These are phyloP conservation scores for Epinephelus awoara DNA, from an alignment of 2,797 vertebrate species.

Conservation along the genomic window DNA sequence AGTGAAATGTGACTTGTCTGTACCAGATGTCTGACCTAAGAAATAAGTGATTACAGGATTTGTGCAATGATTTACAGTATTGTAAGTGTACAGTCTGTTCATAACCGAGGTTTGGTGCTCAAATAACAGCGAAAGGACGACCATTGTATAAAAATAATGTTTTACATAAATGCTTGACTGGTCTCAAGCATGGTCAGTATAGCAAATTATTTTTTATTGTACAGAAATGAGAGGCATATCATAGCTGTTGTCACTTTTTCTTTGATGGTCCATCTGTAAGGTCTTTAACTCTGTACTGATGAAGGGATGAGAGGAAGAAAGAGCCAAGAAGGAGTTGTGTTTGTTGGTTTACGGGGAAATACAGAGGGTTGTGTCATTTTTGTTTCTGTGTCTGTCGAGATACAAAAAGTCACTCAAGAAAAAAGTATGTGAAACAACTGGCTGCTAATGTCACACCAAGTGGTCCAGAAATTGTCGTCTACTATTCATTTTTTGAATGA, in stretches of 20 bases:
- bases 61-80: constrained; percentile 78
- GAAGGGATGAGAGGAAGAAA: constrained; percentile 11
- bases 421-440: constrained; percentile 9
- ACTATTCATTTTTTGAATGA: background rate
- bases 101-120: constrained; percentile 70
- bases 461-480: constrained; percentile 3
- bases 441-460: constrained; percentile 1
- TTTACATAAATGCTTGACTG: constrained; percentile 93
- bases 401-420: background rate
- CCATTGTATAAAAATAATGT: constrained; percentile 71
- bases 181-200: constrained; percentile 91
- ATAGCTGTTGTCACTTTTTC: constrained; percentile 71
- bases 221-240: constrained; percentile 74
- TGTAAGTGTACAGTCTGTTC: constrained; percentile 71
- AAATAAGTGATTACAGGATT: constrained; percentile 49
- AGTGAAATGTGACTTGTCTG: constrained; percentile 48
- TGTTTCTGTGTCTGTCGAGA: constrained; percentile 11
- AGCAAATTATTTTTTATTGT: constrained; percentile 81
- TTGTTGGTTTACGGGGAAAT: constrained; percentile 3
- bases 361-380: background rate
- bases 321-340: constrained; percentile 7
- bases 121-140: constrained; percentile 62
- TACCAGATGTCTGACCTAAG: constrained; percentile 28
- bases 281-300: constrained; percentile 36
- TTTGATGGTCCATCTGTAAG: constrained; percentile 42